Percentiles rank a stretch among this genome's conserved stretches.
Conservation (phyloP, 2,888 invertebrate species). For the Pocota personata region DNA sequence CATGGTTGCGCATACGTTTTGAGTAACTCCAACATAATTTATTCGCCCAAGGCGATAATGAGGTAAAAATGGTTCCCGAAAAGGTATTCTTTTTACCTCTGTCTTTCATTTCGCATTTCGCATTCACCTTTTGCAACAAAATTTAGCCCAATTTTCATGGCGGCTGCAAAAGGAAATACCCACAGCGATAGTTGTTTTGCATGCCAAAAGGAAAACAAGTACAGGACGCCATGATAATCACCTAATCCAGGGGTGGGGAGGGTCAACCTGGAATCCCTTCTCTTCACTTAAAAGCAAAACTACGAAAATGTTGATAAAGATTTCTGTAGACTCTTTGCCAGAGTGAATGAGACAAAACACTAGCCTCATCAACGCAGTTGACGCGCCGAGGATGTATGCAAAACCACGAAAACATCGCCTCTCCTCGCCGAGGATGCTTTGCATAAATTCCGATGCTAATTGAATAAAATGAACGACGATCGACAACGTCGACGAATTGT, state of each 20-base stretch:
- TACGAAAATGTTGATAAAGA: conserved; percentile 59
- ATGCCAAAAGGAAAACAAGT: conserved; percentile 43
- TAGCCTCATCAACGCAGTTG: conserved; percentile 59
- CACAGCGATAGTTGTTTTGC: conserved; percentile 52
- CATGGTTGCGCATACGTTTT: conserved; percentile 10
- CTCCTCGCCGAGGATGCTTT: conserved; percentile 72
- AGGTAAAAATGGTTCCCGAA: conserved; percentile 79
- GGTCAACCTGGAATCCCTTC: conserved; percentile 40
- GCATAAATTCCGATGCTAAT: conserved; percentile 78
- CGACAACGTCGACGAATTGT: conserved; percentile 72
- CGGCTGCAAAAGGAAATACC: conserved; percentile 64
- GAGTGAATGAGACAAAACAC: conserved; percentile 28
- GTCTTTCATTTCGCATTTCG: conserved; percentile 16
- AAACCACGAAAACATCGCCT: conserved; percentile 67
- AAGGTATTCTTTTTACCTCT: conserved; percentile 16
- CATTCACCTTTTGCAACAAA: conserved; percentile 32
- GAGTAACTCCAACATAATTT: conserved; percentile 80
- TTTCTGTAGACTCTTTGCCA: background rate
- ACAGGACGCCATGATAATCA: conserved; percentile 72
- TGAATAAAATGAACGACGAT: conserved; percentile 77
- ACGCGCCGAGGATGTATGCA: conserved; percentile 60
- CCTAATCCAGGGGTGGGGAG: conserved; percentile 70
- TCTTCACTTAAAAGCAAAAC: background rate
- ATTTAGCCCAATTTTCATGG: conserved; percentile 70
- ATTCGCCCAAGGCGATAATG: conserved; percentile 82